Evolutionary conservation across 1,140 invertebrate species (phyloP).

Genomic region (Ctenoplectra terminalis): DNA sequence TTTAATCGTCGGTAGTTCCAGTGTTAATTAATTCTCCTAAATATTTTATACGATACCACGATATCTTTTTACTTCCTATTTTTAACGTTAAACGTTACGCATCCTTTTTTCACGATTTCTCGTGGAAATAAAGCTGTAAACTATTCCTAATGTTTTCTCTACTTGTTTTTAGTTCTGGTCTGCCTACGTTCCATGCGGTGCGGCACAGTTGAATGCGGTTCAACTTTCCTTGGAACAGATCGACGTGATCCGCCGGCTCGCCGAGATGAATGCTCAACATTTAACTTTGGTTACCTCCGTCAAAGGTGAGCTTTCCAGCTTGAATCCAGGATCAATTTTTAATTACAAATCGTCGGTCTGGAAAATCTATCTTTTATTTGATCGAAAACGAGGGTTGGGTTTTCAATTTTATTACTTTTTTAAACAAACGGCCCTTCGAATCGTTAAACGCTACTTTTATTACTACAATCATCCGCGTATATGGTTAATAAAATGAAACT

Average conservation of each 20-base stretch:
- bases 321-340: background rate
- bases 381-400: background rate
- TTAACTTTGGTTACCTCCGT: conserved; percentile 86
- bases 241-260: conserved; percentile 91
- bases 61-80: background rate
- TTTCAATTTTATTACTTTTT: background rate
- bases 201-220: conserved; percentile 91
- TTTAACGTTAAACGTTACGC: background rate
- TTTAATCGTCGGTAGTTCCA: too few species aligned
- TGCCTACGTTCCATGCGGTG: conserved; percentile 93
- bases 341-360: background rate
- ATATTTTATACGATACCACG: too few species aligned
- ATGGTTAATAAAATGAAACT: too few species aligned
- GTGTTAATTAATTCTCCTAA: too few species aligned
- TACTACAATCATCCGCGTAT: background rate
- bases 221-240: conserved; percentile 93
- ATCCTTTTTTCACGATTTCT: too few species aligned
- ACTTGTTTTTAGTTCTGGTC: conserved; percentile 90
- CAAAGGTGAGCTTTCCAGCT: conserved; percentile 82
- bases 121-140: too few species aligned
- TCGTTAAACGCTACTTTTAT: background rate
- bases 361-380: background rate
- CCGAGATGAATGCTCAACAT: conserved; percentile 86
- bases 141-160: background rate
- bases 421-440: background rate